These are phyloP conservation scores for Colostygia pectinataria DNA, from an alignment of 2,888 invertebrate species.

Conservation along the genomic window DNA sequence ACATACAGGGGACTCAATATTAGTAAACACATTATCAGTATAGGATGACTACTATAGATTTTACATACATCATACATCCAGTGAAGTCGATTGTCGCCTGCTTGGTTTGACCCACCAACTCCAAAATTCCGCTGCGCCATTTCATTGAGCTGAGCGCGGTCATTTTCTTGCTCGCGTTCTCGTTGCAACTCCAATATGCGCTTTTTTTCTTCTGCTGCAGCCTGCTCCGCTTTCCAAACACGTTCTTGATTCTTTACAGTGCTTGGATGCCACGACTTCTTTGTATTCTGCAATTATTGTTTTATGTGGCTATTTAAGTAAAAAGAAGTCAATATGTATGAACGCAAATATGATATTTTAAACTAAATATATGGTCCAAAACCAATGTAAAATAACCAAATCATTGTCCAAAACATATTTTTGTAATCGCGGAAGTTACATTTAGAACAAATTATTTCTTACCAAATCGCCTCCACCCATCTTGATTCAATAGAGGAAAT, in stretches of 20 bases:
- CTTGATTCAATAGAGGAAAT: background rate
- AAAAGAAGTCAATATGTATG: too few species aligned
- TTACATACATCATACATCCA: conserved; percentile 92
- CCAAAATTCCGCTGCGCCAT: conserved; percentile 82
- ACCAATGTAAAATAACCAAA: too few species aligned
- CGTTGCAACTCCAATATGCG: conserved; percentile 86
- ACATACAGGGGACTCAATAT: too few species aligned
- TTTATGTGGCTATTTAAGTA: background rate
- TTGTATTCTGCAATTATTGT: conserved; percentile 83
- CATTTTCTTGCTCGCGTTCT: conserved; percentile 86
- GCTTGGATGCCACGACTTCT: conserved; percentile 91
- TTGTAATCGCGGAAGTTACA: too few species aligned
- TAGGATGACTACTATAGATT: too few species aligned
- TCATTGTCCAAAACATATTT: too few species aligned
- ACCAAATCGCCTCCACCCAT: conserved; percentile 78
- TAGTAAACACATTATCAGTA: too few species aligned
- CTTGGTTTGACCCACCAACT: conserved; percentile 38
- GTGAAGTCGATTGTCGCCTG: conserved; percentile 85
- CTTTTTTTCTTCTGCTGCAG: conserved; percentile 86
- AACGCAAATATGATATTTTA: background rate
- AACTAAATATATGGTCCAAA: too few species aligned
- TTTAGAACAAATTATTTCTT: too few species aligned
- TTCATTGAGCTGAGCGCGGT: conserved; percentile 85
- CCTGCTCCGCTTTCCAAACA: conserved; percentile 91
- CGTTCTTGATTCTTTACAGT: conserved; percentile 90